Evolutionary conservation across 2,797 vertebrate species (phyloP).

Genomic region (Chelon labrosus): DNA sequence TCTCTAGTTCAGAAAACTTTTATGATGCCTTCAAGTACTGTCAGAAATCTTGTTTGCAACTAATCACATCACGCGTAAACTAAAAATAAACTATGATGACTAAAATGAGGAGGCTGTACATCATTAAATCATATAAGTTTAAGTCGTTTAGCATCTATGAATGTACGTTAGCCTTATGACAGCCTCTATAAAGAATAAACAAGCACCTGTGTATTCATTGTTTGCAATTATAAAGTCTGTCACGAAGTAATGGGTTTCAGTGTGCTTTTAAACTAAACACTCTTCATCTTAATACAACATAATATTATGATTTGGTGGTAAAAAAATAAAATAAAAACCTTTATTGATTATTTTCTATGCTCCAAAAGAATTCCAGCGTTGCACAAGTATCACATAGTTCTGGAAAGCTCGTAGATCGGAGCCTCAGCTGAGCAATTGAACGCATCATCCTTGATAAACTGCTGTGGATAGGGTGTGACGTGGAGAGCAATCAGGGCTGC

Average conservation of each 20-base stretch:
- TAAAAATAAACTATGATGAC: no score
- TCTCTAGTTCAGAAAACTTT: not conserved
- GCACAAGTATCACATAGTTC: not conserved
- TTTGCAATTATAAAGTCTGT: no score
- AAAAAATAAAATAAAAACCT: no score
- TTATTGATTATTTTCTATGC: not conserved
- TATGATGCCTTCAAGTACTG: constrained; percentile 30
- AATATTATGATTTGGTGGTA: no score
- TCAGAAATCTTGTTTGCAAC: constrained; percentile 19
- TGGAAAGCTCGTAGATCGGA: not conserved
- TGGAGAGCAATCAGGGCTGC: constrained; percentile 49
- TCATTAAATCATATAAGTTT: not conserved
- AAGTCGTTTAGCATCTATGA: no score
- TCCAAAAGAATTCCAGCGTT: not conserved
- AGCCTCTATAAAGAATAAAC: no score
- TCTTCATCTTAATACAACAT: no score
- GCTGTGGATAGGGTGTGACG: constrained; percentile 67
- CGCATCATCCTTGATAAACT: constrained; percentile 49
- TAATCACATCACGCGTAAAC: not conserved
- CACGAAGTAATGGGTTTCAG: no score
- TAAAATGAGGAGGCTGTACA: not conserved
- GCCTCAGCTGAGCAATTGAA: constrained; percentile 40
- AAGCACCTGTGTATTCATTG: no score
- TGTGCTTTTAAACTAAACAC: no score
- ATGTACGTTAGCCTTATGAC: no score